A percentile compares a stretch with the other conserved stretches of the same genome.
These are phyloP conservation scores for Tinamus major DNA, from an alignment of 2,797 vertebrate species.

Conservation along the genomic window DNA sequence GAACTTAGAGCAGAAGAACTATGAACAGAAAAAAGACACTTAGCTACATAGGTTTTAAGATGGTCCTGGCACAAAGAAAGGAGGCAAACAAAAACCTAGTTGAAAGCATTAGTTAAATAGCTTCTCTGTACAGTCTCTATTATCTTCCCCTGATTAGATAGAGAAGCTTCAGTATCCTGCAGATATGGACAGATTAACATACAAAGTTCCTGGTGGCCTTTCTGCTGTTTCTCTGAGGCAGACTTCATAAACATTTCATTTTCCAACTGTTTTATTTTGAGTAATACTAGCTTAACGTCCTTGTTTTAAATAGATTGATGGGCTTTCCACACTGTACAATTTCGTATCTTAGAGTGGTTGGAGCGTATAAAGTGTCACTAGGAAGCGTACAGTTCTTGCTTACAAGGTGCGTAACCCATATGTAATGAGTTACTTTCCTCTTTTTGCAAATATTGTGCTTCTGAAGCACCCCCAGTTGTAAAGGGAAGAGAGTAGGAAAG, in stretches of 20 bases:
- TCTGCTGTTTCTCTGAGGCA: not conserved
- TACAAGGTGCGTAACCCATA: not conserved
- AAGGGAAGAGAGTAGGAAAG: not conserved
- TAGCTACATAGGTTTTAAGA: rapidly evolving
- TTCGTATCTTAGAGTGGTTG: not conserved
- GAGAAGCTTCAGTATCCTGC: not conserved
- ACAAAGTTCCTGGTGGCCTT: not conserved
- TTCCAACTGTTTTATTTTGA: not conserved
- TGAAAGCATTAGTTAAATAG: not conserved
- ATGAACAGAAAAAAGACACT: not conserved
- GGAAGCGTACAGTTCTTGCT: not conserved
- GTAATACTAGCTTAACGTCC: not conserved
- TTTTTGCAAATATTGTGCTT: not conserved
- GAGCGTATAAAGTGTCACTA: not conserved
- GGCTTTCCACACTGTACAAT: not conserved
- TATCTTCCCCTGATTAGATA: not conserved
- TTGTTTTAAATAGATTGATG: not conserved
- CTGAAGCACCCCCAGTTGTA: not conserved
- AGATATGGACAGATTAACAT: not conserved
- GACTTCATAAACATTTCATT: not conserved
- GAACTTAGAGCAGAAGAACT: not conserved
- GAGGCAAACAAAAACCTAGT: not conserved
- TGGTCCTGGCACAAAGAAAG: not conserved
- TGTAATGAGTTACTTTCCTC: not conserved
- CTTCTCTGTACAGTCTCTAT: not conserved